A percentile compares a stretch with the other conserved stretches of the same genome.
Evolutionary conservation across 2,888 invertebrate genomes (phyloP).

Genomic region (Cephus runcator): DNA sequence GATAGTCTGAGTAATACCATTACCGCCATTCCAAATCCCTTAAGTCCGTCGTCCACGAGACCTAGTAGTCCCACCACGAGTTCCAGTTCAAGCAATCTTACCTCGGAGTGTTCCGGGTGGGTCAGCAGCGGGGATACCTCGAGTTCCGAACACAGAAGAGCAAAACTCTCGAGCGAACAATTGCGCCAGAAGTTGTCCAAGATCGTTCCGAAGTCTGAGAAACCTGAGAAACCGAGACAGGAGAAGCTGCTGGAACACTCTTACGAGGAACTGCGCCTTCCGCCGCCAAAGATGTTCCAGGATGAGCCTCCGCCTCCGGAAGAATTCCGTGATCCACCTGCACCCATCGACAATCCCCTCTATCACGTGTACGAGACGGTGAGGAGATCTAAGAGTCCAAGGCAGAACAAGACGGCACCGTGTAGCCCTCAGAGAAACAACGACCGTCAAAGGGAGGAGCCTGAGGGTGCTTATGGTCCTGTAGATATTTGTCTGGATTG

Average conservation of each 20-base stretch:
- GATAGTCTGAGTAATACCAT: constrained; percentile 54
- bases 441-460: constrained; percentile 29
- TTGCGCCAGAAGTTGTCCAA: constrained; percentile 74
- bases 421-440: constrained; percentile 58
- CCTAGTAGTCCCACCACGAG: constrained; percentile 66
- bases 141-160: constrained; percentile 55
- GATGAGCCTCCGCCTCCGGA: constrained; percentile 84
- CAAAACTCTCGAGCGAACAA: constrained; percentile 71
- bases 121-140: constrained; percentile 77
- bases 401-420: constrained; percentile 60
- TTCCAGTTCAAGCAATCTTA: constrained; percentile 72
- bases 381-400: constrained; percentile 58
- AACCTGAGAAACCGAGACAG: constrained; percentile 51
- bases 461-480: constrained; percentile 17
- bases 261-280: constrained; percentile 77
- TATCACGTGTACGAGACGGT: constrained; percentile 84
- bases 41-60: constrained; percentile 54
- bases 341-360: constrained; percentile 77
- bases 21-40: constrained; percentile 49
- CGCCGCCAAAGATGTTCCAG: constrained; percentile 87
- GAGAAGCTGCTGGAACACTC: constrained; percentile 68
- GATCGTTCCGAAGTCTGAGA: constrained; percentile 69
- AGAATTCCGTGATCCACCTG: constrained; percentile 73
- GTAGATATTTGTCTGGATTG: constrained; percentile 60
- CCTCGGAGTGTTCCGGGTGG: constrained; percentile 89